Evolutionary conservation across 1,140 invertebrate species (phyloP).

Genomic region (Calliphora vicina): DNA sequence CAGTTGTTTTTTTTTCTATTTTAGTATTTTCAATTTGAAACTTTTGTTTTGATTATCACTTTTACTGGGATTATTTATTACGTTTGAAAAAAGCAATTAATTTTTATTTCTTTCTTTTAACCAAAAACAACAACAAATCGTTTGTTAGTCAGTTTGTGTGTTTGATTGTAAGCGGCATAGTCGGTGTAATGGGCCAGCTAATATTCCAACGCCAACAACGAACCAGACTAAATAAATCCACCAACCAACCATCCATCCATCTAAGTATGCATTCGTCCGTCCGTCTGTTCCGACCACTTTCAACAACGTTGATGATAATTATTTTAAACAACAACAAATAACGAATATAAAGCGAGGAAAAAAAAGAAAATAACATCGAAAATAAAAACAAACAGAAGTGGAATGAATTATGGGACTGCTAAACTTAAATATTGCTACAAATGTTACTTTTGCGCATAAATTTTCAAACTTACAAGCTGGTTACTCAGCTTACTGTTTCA

Average conservation of each 20-base stretch:
- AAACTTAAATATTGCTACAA: slow-evolving; percentile 30
- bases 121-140: slow-evolving; percentile 47
- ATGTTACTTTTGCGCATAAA: slow-evolving; percentile 33
- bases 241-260: background rate
- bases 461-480: slow-evolving; percentile 26
- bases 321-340: slow-evolving; percentile 22
- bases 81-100: slow-evolving; percentile 54
- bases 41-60: slow-evolving; percentile 56
- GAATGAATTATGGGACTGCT: slow-evolving; percentile 23
- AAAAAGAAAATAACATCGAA: background rate
- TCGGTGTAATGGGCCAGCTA: slow-evolving; percentile 48
- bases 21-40: background rate
- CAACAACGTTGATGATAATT: slow-evolving; percentile 20
- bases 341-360: background rate
- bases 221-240: background rate
- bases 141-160: background rate
- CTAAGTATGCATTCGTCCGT: background rate
- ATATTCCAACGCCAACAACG: background rate
- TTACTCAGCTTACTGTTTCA: slow-evolving; percentile 18
- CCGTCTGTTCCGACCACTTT: slow-evolving; percentile 17
- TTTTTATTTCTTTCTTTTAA: slow-evolving; percentile 60
- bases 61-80: slow-evolving; percentile 51
- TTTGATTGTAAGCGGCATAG: slow-evolving; percentile 26
- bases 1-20: background rate
- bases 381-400: background rate